phyloP scores from a whole-genome alignment of 2,888 invertebrate genomes.

The Steinernema hermaphroditum region DNA sequence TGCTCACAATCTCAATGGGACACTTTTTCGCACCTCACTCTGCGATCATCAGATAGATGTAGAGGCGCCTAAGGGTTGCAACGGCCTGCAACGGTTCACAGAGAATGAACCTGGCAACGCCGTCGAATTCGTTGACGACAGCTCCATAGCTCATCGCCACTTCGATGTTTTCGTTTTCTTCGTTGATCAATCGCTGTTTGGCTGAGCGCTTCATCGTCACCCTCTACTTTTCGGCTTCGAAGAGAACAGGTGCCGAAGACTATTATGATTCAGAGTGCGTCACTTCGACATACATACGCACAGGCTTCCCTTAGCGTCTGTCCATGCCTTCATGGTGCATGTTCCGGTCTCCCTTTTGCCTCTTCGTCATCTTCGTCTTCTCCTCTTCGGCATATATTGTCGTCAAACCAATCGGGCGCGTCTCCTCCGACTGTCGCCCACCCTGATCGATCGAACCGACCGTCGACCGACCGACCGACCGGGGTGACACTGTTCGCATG shows the following conservation, averaged over 20 bases:
- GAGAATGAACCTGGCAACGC: neutral
- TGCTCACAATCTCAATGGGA: neutral
- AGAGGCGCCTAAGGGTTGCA: neutral
- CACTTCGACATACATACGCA: neutral
- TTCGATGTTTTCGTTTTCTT: conserved; percentile 15
- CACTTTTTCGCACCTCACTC: conserved; percentile 10
- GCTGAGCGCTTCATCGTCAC: neutral
- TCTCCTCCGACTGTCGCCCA: conserved; percentile 28
- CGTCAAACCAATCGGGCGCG: conserved; percentile 25
- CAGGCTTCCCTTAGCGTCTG: neutral
- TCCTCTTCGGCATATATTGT: conserved; percentile 24
- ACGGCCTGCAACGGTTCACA: too few species aligned
- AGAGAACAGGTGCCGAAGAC: conserved; percentile 20
- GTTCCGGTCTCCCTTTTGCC: neutral
- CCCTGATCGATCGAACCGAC: conserved; percentile 28
- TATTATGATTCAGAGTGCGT: neutral
- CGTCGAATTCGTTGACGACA: neutral
- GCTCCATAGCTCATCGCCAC: neutral
- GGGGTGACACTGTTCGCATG: conserved; percentile 30
- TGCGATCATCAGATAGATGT: neutral
- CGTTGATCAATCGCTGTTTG: neutral
- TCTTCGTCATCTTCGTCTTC: conserved; percentile 14
- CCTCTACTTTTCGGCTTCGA: neutral
- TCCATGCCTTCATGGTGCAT: conserved; percentile 14
- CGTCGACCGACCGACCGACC: conserved; percentile 28